Evolutionary conservation across 2,797 vertebrate genomes (phyloP).

Genomic region (Hybognathus amarus): DNA sequence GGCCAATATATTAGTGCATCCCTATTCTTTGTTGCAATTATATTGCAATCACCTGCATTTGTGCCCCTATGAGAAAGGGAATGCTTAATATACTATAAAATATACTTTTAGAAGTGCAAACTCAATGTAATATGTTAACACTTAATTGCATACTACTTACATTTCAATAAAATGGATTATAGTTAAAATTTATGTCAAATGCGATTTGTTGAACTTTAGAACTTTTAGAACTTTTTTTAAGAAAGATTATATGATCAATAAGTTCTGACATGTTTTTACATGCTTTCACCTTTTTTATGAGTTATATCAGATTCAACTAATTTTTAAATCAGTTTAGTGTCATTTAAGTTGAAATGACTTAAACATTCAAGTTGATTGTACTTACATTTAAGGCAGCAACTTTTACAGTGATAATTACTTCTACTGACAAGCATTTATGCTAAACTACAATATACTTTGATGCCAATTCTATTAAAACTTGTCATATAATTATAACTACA

Average conservation of each 20-base stretch:
- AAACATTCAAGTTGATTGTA: no score
- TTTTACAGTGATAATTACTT: background rate
- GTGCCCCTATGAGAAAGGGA: background rate
- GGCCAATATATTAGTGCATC: no score
- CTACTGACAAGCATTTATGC: background rate
- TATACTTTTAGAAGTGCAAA: background rate
- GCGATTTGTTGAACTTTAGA: background rate
- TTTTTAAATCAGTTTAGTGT: no score
- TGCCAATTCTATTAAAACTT: background rate
- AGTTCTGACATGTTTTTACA: no score
- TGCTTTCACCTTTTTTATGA: no score
- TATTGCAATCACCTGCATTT: background rate
- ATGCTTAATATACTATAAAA: background rate
- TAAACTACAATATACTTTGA: conserved; percentile 8
- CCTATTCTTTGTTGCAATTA: background rate
- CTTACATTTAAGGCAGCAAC: no score
- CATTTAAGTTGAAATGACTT: no score
- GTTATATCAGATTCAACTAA: no score
- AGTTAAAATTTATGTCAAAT: background rate
- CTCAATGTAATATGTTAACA: background rate
- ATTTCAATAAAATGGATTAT: background rate
- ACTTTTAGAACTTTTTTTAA: no score
- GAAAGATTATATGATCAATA: no score
- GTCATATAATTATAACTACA: background rate
- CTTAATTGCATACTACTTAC: background rate